A percentile compares a stretch with the other conserved stretches of the same genome.
Evolutionary conservation across 1,140 invertebrate species (phyloP).

Genomic region (Cephus cinctus): DNA sequence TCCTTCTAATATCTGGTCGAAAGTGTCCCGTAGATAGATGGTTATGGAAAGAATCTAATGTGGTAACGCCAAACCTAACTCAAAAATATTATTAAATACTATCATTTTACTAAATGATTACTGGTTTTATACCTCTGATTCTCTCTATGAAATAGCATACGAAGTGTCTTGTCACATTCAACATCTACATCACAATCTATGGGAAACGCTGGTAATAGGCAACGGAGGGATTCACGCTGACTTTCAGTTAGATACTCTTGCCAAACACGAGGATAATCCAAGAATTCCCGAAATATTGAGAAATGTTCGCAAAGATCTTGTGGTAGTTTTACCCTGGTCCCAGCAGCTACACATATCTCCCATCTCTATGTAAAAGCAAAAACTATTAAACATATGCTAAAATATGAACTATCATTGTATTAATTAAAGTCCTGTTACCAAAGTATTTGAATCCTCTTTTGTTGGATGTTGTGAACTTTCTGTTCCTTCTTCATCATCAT

Average conservation of each 20-base stretch:
- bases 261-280: conserved; percentile 58
- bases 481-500: conserved; percentile 41
- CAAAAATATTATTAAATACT: conserved; percentile 42
- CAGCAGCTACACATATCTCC: conserved; percentile 49
- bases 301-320: conserved; percentile 58
- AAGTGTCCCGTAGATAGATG: conserved; percentile 66
- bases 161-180: conserved; percentile 62
- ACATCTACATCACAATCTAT: conserved; percentile 57
- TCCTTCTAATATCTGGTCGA: conserved; percentile 60
- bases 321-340: conserved; percentile 53
- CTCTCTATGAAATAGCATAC: conserved; percentile 62
- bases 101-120: background rate
- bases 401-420: conserved; percentile 8
- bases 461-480: conserved; percentile 34
- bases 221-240: conserved; percentile 51
- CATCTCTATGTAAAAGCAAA: conserved; percentile 45
- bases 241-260: conserved; percentile 55
- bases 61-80: conserved; percentile 49
- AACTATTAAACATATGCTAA: conserved; percentile 2
- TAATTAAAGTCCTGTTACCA: too few relatives aligned
- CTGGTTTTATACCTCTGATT: conserved; percentile 58
- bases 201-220: conserved; percentile 62
- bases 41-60: conserved; percentile 57
- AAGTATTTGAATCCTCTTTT: conserved; percentile 26
- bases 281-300: conserved; percentile 59